phyloP scores from a whole-genome alignment of 2,888 invertebrate species.

The Odontocerum albicorne region DNA sequence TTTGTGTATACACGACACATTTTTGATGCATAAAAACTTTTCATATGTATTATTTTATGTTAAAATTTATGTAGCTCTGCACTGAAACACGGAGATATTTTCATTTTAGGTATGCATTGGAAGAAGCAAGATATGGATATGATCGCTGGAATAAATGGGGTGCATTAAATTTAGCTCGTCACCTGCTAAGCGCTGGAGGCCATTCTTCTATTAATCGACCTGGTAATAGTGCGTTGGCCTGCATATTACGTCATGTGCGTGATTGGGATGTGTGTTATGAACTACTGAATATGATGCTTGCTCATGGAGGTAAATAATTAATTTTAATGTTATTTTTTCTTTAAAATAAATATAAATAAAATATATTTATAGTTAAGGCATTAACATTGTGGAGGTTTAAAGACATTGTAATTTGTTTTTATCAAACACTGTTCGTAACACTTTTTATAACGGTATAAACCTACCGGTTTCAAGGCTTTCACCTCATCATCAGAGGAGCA shows the following conservation, averaged over 20 bases:
- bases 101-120: constrained; percentile 59
- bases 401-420: no score
- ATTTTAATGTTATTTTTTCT: background rate
- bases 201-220: constrained; percentile 69
- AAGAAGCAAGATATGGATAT: constrained; percentile 66
- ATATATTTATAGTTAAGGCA: constrained; percentile 2
- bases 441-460: no score
- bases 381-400: no score
- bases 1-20: no score
- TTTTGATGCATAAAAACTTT: no score
- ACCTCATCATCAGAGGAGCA: no score
- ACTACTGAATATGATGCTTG: constrained; percentile 59
- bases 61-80: background rate
- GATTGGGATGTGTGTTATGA: constrained; percentile 70
- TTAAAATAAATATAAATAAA: background rate
- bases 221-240: constrained; percentile 69
- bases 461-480: no score
- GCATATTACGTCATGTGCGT: constrained; percentile 68
- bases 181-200: constrained; percentile 64
- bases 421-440: no score
- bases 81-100: background rate
- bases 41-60: background rate
- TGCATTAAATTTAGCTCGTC: constrained; percentile 67
- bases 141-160: constrained; percentile 76
- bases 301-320: constrained; percentile 63